Evolutionary conservation across 2,888 invertebrate species (phyloP).

Genomic region (Dolichopus griseipennis): DNA sequence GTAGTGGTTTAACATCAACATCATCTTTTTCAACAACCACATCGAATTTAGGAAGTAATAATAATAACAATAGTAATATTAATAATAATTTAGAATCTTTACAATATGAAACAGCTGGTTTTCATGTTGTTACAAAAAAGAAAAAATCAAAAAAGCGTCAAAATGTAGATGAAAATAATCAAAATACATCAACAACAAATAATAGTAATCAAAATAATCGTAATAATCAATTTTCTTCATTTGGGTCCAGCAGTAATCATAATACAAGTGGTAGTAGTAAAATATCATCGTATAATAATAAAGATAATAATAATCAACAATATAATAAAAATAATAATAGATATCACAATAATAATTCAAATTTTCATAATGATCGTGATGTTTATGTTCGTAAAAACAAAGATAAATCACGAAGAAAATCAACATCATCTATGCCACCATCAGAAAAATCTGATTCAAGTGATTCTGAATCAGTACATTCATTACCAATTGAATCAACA

Average conservation of each 20-base stretch:
- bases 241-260: constrained; percentile 7
- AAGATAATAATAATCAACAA: background rate
- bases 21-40: constrained; percentile 7
- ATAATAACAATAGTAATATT: constrained; percentile 13
- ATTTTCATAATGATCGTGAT: constrained; percentile 28
- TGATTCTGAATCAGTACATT: constrained; percentile 74
- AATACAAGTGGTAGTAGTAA: background rate
- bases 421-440: constrained; percentile 70
- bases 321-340: background rate
- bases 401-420: constrained; percentile 50
- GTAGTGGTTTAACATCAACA: background rate
- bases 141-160: constrained; percentile 66
- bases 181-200: constrained; percentile 16
- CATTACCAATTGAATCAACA: constrained; percentile 57
- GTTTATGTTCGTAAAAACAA: constrained; percentile 22
- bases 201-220: constrained; percentile 13
- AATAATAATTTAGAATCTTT: constrained; percentile 29
- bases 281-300: background rate
- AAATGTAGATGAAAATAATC: constrained; percentile 18
- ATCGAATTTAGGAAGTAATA: constrained; percentile 11
- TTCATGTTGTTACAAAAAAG: constrained; percentile 75
- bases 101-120: constrained; percentile 52
- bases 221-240: constrained; percentile 19
- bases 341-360: constrained; percentile 18
- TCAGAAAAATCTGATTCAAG: constrained; percentile 79